Evolutionary conservation across 2,888 invertebrate species (phyloP), one percentile per base, ranked within the genome.

Genomic region (Sesia bembeciformis): DNA sequence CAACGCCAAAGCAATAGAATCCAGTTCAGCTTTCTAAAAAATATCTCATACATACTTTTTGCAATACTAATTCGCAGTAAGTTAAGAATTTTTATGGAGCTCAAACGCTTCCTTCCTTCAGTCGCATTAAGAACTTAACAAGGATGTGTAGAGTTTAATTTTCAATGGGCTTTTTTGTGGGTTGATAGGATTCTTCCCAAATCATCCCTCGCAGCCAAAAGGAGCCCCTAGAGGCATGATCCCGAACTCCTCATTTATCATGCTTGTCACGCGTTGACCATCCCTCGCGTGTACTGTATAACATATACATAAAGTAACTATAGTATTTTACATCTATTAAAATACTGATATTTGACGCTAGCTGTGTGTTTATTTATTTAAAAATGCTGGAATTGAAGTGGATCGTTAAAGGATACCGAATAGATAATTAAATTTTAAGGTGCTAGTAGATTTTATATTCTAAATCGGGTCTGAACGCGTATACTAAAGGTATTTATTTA

Each of bases 181-280:
- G 72, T 72, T 72, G 72, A 72, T 76, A 71, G 71, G 71, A 76
- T 84, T 77, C 72, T 77, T 77, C 64, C 64, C 63, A 62, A 68
- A 71, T 62, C 70, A 65, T 71, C 66, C 65, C 67, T 76, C 70
- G 67, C 69, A 78, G 76, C 76, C 78, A 74, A 76, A 85, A 81
- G 80, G 76, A 76, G 75, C 84, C 87, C 84, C 87, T 61, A 62
- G 85, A 79, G 88, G 82, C 81, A 75, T 87, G 87, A 86, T 84
- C 84, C 83, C 83, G 80, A 76, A 79, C 74, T 83, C 71, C 78
- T 81, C 84, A 84, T 88, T 85, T 85, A 86, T 86, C 85, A 87
- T 86, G 81, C 88, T 82, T 84, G 88, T 87, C 89, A 87, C 87
- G 88, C 76, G 79, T 76, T 88, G 87, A 83, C 88, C 86, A 86